phyloP scores from a whole-genome alignment of 2,113 vertebrate genomes.

The Crotalus tigris region DNA sequence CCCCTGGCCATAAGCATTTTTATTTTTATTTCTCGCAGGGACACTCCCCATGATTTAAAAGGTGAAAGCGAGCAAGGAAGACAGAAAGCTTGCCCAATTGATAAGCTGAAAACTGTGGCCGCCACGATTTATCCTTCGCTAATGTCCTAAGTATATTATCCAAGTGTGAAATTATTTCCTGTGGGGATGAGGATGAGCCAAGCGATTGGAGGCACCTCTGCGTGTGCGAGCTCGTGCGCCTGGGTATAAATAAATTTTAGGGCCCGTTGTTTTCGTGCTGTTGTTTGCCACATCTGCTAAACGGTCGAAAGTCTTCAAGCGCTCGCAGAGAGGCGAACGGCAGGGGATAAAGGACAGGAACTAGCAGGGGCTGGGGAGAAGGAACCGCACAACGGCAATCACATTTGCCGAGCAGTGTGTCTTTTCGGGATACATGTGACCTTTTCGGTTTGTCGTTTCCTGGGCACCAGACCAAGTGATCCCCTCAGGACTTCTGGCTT shows the following conservation, averaged over 20 bases:
- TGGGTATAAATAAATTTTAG: conserved; percentile 37
- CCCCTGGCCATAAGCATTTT: not conserved
- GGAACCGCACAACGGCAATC: conserved; percentile 74
- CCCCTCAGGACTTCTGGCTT: conserved; percentile 71
- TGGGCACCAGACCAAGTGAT: conserved; percentile 78
- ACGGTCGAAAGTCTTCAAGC: conserved; percentile 60
- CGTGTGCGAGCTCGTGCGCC: not conserved
- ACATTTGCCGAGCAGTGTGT: conserved; percentile 73
- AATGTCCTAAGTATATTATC: conserved; percentile 45
- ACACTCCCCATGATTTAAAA: conserved; percentile 51
- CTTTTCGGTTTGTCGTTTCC: conserved; percentile 85
- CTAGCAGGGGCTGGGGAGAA: conserved; percentile 29
- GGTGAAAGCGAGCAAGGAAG: conserved; percentile 18
- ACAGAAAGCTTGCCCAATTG: conserved; percentile 29
- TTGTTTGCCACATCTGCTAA: conserved; percentile 66
- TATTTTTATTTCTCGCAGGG: not conserved
- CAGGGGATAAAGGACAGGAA: not conserved
- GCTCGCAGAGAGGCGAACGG: not conserved
- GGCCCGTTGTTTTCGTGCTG: conserved; percentile 51
- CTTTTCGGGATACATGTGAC: conserved; percentile 76
- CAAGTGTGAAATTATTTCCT: conserved; percentile 50
- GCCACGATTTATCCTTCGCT: conserved; percentile 46
- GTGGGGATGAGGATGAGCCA: not conserved
- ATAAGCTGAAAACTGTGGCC: conserved; percentile 33
- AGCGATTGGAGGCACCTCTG: not conserved